Percentiles rank a stretch among this genome's conserved stretches.
Evolutionary conservation across 92 coral and sea anemone genomes (phyloP).

Genomic region (Bergia sp.): DNA sequence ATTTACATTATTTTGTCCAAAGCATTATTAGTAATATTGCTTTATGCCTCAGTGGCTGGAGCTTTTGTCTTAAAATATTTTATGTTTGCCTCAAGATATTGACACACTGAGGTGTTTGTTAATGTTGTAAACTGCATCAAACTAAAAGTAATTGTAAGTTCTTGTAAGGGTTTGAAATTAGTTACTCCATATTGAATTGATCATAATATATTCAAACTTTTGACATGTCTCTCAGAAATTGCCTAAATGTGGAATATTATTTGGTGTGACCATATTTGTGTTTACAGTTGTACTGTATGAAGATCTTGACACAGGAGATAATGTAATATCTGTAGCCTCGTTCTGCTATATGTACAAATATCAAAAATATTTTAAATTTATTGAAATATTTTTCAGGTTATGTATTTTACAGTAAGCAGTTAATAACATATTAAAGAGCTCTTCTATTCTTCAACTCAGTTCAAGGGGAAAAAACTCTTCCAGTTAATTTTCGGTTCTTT

Average conservation of each 20-base stretch:
- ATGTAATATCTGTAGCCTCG: too few relatives aligned
- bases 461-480: too few relatives aligned
- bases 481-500: too few relatives aligned
- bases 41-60: neutral
- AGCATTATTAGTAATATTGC: neutral
- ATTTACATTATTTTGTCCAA: neutral
- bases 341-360: too few relatives aligned
- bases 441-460: too few relatives aligned
- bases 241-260: neutral
- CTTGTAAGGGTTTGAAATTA: neutral
- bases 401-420: too few relatives aligned
- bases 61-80: neutral
- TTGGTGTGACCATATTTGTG: neutral
- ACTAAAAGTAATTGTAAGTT: too few relatives aligned
- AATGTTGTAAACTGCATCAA: neutral
- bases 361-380: too few relatives aligned
- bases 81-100: neutral
- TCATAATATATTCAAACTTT: neutral
- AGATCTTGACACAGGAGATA: neutral
- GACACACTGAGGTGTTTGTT: neutral
- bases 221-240: neutral
- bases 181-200: neutral
- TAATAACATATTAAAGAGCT: too few relatives aligned
- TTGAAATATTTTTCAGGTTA: too few relatives aligned
- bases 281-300: neutral